Evolutionary conservation across 2,888 invertebrate species (phyloP).

Genomic region (Eristalinus sepulchralis): DNA sequence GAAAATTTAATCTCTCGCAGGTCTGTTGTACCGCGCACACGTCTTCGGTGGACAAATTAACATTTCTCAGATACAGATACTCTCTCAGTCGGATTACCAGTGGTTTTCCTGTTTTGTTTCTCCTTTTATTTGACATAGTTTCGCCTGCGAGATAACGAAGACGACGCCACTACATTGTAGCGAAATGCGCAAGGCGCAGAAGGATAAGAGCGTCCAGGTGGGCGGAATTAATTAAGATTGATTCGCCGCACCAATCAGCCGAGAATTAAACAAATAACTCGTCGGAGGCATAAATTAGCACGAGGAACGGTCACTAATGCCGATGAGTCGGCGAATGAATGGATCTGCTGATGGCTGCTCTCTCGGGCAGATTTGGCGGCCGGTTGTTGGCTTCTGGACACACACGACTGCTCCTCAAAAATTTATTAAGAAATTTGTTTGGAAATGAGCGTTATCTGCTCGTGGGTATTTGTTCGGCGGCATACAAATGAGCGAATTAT

Average conservation of each 20-base stretch:
- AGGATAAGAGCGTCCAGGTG: slow-evolving; percentile 15
- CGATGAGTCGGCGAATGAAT: not conserved
- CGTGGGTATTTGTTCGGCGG: slow-evolving; percentile 29
- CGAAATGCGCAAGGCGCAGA: not conserved
- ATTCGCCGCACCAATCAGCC: not conserved
- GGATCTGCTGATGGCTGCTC: too few relatives aligned
- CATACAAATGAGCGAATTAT: slow-evolving; percentile 54
- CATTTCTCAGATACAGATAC: slow-evolving; percentile 25
- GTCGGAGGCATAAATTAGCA: slow-evolving; percentile 1
- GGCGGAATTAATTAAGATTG: slow-evolving; percentile 51
- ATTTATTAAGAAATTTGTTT: slow-evolving; percentile 38
- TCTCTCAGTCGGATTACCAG: not conserved
- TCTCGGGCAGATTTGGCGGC: slow-evolving; percentile 1
- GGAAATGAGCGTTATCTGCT: slow-evolving; percentile 16
- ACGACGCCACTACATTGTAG: slow-evolving; percentile 6
- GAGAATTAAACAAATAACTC: not conserved
- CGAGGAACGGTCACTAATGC: not conserved
- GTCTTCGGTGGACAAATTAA: slow-evolving; percentile 22
- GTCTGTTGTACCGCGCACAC: too few relatives aligned
- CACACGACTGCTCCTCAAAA: not conserved
- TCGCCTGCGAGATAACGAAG: not conserved
- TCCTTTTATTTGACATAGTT: slow-evolving; percentile 6
- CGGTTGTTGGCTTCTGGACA: slow-evolving; percentile 54
- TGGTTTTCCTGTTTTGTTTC: not conserved
- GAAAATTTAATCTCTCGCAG: not conserved